phyloP scores from a whole-genome alignment of 1,140 invertebrate genomes.

The Aphelinus atriplicis region DNA sequence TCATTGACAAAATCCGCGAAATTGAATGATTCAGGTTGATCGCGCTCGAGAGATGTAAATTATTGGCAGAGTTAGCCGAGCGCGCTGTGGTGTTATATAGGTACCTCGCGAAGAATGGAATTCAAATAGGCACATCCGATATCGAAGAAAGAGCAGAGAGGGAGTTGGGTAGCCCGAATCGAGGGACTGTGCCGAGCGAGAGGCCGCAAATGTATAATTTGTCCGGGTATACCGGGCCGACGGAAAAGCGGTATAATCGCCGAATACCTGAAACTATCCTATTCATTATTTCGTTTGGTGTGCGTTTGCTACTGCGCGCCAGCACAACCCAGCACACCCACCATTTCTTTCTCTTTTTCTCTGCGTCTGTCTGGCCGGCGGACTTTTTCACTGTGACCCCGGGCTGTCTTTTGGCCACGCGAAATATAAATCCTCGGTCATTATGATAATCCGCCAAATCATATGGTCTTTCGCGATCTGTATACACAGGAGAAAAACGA shows the following conservation, averaged over 20 bases:
- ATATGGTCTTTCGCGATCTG: conserved; percentile 48
- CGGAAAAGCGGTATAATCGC: conserved; percentile 61
- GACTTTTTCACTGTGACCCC: conserved; percentile 14
- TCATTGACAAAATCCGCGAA: background rate
- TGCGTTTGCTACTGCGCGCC: conserved; percentile 62
- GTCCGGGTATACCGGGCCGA: conserved; percentile 49
- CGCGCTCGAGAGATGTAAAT: background rate
- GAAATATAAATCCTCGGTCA: conserved; percentile 63
- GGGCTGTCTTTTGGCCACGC: conserved; percentile 42
- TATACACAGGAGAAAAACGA: background rate
- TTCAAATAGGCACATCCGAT: background rate
- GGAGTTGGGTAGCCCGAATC: background rate
- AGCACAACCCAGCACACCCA: background rate
- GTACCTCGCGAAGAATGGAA: too few species aligned
- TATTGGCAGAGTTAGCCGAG: background rate
- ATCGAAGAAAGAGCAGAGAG: background rate
- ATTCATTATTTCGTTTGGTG: conserved; percentile 65
- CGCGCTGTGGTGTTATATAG: too few species aligned
- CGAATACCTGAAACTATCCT: conserved; percentile 66
- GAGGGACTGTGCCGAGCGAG: conserved; percentile 14
- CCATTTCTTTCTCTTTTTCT: conserved; percentile 31
- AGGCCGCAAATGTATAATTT: conserved; percentile 66
- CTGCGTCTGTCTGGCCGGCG: conserved; percentile 16
- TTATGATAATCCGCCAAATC: conserved; percentile 66
- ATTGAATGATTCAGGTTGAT: background rate